A percentile compares a stretch with the other conserved stretches of the same genome.
These are phyloP conservation scores for Sipha flava DNA, from an alignment of 1,140 invertebrate genomes.

Conservation along the genomic window DNA sequence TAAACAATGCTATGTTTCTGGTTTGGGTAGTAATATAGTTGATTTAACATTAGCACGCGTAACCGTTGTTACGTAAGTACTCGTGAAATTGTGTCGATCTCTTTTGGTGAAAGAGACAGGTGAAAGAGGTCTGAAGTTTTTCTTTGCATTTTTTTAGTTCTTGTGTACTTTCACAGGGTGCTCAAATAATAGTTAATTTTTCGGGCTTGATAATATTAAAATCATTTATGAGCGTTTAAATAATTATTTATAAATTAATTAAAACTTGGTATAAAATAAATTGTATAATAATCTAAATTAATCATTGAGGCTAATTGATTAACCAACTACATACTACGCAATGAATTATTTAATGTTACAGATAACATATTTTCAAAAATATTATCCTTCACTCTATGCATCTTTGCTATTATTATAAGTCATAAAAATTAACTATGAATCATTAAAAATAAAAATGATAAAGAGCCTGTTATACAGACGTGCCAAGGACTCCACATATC, in stretches of 20 bases:
- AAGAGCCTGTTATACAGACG: slow-evolving; percentile 20
- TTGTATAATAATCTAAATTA: neutral
- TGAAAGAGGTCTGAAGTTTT: slow-evolving; percentile 30
- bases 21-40: slow-evolving; percentile 29
- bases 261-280: too few species aligned
- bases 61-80: slow-evolving; percentile 20
- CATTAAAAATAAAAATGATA: slow-evolving; percentile 31
- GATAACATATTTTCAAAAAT: neutral
- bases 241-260: too few species aligned
- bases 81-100: slow-evolving; percentile 33
- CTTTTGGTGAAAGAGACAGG: slow-evolving; percentile 27
- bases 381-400: neutral
- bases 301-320: neutral
- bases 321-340: neutral
- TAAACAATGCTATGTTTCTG: slow-evolving; percentile 26
- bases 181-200: neutral
- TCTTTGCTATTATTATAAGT: slow-evolving; percentile 16
- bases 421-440: slow-evolving; percentile 26
- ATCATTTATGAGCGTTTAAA: too few species aligned
- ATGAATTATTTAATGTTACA: neutral
- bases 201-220: too few species aligned
- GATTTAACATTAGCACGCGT: slow-evolving; percentile 29
- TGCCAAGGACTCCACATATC: slow-evolving; percentile 28
- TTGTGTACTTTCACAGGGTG: slow-evolving; percentile 12
- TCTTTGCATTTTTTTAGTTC: neutral